Conservation (phyloP, 2,888 invertebrate species). For the Terebella lapidaria region DNA sequence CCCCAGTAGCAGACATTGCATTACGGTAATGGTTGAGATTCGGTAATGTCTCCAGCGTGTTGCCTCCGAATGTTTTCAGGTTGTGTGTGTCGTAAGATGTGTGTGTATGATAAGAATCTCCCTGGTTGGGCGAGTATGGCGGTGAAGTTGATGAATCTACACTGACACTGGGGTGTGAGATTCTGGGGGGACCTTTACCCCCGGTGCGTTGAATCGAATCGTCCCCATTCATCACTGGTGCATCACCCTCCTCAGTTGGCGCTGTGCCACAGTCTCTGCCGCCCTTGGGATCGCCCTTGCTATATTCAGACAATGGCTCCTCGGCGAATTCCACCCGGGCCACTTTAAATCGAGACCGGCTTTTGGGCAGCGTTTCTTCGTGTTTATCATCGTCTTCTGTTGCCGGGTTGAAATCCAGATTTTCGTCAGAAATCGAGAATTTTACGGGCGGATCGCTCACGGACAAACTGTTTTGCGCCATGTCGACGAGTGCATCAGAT, state of each 20-base stretch:
- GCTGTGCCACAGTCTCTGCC: background rate
- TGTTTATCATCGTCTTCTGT: background rate
- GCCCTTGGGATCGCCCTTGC: background rate
- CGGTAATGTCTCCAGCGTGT: slow-evolving; percentile 74
- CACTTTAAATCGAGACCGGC: background rate
- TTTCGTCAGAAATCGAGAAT: background rate
- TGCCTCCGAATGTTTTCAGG: slow-evolving; percentile 36
- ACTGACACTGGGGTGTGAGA: background rate
- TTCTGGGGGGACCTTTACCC: background rate
- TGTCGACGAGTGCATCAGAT: too few species aligned
- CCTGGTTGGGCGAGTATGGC: background rate
- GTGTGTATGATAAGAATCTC: background rate
- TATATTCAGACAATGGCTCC: background rate
- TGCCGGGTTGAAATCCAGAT: background rate
- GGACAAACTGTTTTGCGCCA: too few species aligned
- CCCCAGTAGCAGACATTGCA: slow-evolving; percentile 29
- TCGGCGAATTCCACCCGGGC: background rate
- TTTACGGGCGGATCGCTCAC: background rate
- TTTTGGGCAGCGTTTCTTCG: background rate
- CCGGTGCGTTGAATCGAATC: too few species aligned
- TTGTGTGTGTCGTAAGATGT: background rate
- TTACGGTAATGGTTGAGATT: slow-evolving; percentile 73
- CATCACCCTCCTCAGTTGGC: background rate
- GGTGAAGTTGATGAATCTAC: background rate
- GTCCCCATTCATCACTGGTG: too few species aligned